Percentiles rank a stretch among this genome's conserved stretches.
Conservation (phyloP, 2,888 invertebrate genomes). For the Allygus modestus region DNA sequence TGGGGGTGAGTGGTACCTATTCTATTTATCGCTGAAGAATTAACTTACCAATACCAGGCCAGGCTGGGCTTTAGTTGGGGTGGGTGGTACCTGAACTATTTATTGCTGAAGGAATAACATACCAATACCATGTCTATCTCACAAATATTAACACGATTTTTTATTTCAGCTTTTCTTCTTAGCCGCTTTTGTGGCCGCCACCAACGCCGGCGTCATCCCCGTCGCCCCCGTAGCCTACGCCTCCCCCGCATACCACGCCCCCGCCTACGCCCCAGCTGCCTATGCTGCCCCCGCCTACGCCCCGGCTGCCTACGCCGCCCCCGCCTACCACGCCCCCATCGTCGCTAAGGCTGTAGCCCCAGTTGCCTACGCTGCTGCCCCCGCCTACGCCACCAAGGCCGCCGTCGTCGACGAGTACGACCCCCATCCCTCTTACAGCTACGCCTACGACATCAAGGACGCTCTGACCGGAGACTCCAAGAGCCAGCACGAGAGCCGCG, state of each 20-base stretch:
- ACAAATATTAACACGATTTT: not conserved
- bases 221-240: constrained; percentile 67
- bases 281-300: constrained; percentile 70
- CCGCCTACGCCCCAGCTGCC: constrained; percentile 73
- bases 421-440: constrained; percentile 78
- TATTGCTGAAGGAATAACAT: too few species aligned
- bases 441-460: constrained; percentile 78
- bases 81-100: too few species aligned
- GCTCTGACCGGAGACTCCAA: constrained; percentile 78
- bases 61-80: too few species aligned
- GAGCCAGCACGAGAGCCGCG: constrained; percentile 77
- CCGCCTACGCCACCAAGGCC: constrained; percentile 69
- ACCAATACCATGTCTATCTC: too few species aligned
- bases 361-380: constrained; percentile 63
- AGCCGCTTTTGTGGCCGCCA: constrained; percentile 71
- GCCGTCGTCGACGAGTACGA: constrained; percentile 73
- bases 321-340: constrained; percentile 67
- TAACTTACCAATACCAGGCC: too few species aligned
- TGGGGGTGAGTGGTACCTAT: too few species aligned
- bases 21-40: too few species aligned
- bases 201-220: constrained; percentile 71
- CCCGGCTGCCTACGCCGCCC: constrained; percentile 68
- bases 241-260: constrained; percentile 74
- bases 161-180: constrained; percentile 66
- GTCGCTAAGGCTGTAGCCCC: constrained; percentile 66